A percentile compares a stretch with the other conserved stretches of the same genome.
Evolutionary conservation across 2,888 invertebrate species (phyloP).

Genomic region (Caenorhabditis sp.): DNA sequence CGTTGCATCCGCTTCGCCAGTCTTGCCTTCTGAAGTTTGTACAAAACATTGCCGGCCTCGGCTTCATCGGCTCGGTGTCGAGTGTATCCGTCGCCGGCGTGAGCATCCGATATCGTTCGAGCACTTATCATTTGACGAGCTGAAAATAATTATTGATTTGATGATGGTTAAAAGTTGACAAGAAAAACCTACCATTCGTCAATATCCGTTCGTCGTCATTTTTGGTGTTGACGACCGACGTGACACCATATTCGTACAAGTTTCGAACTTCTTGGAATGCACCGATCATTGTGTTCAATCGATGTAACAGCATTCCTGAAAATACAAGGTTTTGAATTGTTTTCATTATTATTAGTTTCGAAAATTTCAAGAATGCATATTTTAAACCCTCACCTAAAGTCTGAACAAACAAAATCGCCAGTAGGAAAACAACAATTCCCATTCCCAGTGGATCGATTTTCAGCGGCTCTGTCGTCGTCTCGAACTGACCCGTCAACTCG

Average conservation of each 20-base stretch:
- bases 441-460: conserved; percentile 88
- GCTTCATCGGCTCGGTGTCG: conserved; percentile 44
- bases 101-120: conserved; percentile 43
- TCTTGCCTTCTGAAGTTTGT: conserved; percentile 61
- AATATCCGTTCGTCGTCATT: conserved; percentile 52
- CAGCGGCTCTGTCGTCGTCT: conserved; percentile 58
- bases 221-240: conserved; percentile 24
- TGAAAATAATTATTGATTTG: too few relatives aligned
- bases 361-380: too few relatives aligned
- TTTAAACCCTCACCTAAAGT: conserved; percentile 37
- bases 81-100: conserved; percentile 67
- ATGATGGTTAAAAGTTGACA: conserved; percentile 22
- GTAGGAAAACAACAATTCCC: conserved; percentile 67
- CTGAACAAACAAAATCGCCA: conserved; percentile 66
- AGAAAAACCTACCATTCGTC: conserved; percentile 37
- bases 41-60: conserved; percentile 59
- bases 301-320: conserved; percentile 89
- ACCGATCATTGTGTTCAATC: conserved; percentile 84
- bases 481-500: conserved; percentile 65
- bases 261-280: conserved; percentile 67
- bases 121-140: conserved; percentile 67
- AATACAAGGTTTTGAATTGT: too few relatives aligned
- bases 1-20: conserved; percentile 49
- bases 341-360: too few relatives aligned
- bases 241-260: conserved; percentile 50